Percentiles rank a stretch among this genome's conserved stretches.
phyloP scores from a whole-genome alignment of 1,140 invertebrate species.

The Dermatophagoides farinae region DNA sequence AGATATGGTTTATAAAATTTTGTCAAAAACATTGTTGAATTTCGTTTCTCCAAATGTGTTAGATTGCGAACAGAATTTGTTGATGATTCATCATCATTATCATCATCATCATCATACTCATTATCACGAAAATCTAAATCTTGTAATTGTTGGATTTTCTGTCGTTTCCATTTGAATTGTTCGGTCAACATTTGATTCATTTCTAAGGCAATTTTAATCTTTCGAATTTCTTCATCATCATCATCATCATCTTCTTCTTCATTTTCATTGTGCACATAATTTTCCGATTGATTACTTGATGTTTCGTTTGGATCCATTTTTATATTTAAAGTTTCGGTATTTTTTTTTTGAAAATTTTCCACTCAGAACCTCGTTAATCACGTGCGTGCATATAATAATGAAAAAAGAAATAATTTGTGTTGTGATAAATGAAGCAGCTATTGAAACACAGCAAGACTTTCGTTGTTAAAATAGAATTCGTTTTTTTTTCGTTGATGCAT shows the following conservation, averaged over 20 bases:
- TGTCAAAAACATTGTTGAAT: neutral
- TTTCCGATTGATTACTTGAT: neutral
- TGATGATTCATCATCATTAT: too few relatives aligned
- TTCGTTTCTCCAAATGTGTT: neutral
- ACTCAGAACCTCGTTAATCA: too few relatives aligned
- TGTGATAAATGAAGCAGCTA: too few relatives aligned
- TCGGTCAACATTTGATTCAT: neutral
- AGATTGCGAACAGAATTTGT: neutral
- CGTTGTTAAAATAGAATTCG: too few relatives aligned
- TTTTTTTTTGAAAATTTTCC: neutral
- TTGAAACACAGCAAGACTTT: too few relatives aligned
- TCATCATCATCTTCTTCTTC: neutral
- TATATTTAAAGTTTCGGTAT: too few relatives aligned
- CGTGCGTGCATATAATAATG: too few relatives aligned
- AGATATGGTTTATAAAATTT: conserved; percentile 13
- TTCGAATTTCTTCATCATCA: neutral
- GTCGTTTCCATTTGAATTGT: neutral
- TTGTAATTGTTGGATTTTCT: neutral
- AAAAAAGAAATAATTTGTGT: too few relatives aligned
- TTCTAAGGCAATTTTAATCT: neutral
- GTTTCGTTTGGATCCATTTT: neutral
- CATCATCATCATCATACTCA: too few relatives aligned
- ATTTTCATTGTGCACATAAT: neutral
- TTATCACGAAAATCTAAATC: neutral
- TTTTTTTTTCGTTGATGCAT: too few relatives aligned